phyloP scores from a whole-genome alignment of 2,888 invertebrate genomes.

The Molorchus minor region DNA sequence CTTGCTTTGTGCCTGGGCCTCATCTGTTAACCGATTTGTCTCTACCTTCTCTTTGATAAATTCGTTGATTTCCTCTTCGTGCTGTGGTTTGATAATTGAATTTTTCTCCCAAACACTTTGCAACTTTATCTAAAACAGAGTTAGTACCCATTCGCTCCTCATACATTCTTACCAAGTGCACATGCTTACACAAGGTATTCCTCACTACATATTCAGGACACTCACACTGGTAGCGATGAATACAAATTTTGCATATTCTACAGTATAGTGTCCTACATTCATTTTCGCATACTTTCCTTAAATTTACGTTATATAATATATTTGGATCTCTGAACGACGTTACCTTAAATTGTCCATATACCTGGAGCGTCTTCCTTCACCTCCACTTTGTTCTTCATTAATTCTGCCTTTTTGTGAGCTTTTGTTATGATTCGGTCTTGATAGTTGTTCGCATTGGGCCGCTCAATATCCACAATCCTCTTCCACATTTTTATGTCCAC shows the following conservation, averaged over 20 bases:
- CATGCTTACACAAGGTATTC: no score
- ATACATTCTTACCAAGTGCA: no score
- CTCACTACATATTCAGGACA: no score
- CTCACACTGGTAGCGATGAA: background rate
- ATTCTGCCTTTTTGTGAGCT: slow-evolving; percentile 33
- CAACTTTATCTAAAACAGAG: no score
- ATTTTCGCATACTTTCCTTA: slow-evolving; percentile 28
- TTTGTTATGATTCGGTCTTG: slow-evolving; percentile 31
- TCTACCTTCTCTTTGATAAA: no score
- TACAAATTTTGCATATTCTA: background rate
- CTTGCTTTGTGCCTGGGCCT: background rate
- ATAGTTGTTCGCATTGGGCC: slow-evolving; percentile 36
- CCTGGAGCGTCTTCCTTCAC: slow-evolving; percentile 16
- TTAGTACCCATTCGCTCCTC: no score
- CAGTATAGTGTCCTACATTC: slow-evolving; percentile 22
- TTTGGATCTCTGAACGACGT: slow-evolving; percentile 7
- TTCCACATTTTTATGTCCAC: slow-evolving; percentile 38
- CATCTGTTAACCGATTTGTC: no score
- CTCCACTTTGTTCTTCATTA: slow-evolving; percentile 26
- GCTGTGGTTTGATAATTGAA: no score
- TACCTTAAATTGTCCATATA: slow-evolving; percentile 25
- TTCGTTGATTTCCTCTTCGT: no score
- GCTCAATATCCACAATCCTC: slow-evolving; percentile 32
- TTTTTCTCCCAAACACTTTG: no score
- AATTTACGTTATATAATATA: slow-evolving; percentile 22